Percentiles rank a stretch among this genome's conserved stretches.
Conservation (phyloP, 2,888 invertebrate species). For the Cordilura impudica region DNA sequence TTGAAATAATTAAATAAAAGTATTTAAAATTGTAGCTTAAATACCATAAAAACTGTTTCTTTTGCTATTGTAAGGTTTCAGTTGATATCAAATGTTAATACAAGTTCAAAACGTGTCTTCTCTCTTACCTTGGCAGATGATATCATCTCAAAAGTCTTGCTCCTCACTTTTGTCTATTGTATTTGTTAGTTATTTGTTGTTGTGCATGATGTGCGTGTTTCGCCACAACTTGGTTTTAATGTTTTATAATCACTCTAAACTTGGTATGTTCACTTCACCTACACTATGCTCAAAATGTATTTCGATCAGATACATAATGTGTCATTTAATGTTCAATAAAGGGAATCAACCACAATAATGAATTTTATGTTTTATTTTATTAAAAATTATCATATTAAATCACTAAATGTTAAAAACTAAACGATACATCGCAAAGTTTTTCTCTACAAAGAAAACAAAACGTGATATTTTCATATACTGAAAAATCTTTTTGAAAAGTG, state of each 20-base stretch:
- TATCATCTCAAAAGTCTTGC: constrained; percentile 67
- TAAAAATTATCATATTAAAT: too few relatives aligned
- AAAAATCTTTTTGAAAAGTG: too few relatives aligned
- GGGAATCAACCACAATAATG: too few relatives aligned
- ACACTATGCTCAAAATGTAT: background rate
- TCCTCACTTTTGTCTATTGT: constrained; percentile 10
- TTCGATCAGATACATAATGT: too few relatives aligned
- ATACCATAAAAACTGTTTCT: background rate
- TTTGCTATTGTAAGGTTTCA: background rate
- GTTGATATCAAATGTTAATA: constrained; percentile 22
- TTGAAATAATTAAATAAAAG: background rate
- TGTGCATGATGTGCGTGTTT: constrained; percentile 45
- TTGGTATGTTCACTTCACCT: constrained; percentile 6
- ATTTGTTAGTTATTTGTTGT: background rate
- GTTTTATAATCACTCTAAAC: constrained; percentile 7
- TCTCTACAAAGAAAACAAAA: too few relatives aligned
- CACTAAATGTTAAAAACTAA: too few relatives aligned
- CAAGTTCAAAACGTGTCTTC: constrained; percentile 1
- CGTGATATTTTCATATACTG: too few relatives aligned
- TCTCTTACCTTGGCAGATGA: constrained; percentile 66
- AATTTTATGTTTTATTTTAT: too few relatives aligned
- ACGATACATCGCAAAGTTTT: too few relatives aligned
- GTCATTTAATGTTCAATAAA: too few relatives aligned
- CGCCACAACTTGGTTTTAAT: constrained; percentile 19
- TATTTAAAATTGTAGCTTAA: background rate